Base-by-base conservation (phyloP, 2,113 vertebrate genomes). In the Paradoxurus hermaphroditus region DNA sequence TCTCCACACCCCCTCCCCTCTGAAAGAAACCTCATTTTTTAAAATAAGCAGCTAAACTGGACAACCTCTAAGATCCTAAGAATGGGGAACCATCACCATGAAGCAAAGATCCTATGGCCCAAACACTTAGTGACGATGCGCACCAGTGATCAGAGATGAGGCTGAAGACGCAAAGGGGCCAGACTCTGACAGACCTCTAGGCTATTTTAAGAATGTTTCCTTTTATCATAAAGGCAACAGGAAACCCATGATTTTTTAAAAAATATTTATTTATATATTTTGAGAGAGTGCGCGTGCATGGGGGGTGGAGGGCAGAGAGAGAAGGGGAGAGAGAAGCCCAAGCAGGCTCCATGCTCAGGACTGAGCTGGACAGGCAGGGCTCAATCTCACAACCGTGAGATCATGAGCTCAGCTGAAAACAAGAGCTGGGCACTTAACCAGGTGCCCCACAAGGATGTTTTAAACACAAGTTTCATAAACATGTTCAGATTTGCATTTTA, bases 381-480 rank as follows among this genome's bases (percentile, higher is more conserved):
- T 23, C 56, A 59, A 9, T 59, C 56, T 59, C 21, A 59, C 56
- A 59, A 59, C 56, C 7, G 8, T 23, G 56, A 59, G 56, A 59
- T 59, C 56, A 23, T 23, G 21, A 59, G 19, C 56, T 23, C 19
- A 23, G 56, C 56, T 7, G 19, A 23, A 23, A 59, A 8, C 8
- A 49, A 49, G 21, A 21, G 19, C 23, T 25, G 7, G 56, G 56
- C 21, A 7, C 56, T 59, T 59, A 59, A 59, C 56, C 56, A 23
- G 56, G 3, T 23, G 56, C 21, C 21, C 56, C 56, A 59, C 53
- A n/a, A 7, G 25, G 19, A 95, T 56, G 15, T 67, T 86, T 93
- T 56, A 96, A 93, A 41, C 36, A 63, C 53, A 92, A 34, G 25
- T 89, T 72, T 94, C 84, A 72, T 31, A 91, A 90, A 68, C 62